Evolutionary conservation across 2,888 invertebrate genomes (phyloP), one percentile per base, ranked within the genome.

Genomic region (Eristalinus aeneus): DNA sequence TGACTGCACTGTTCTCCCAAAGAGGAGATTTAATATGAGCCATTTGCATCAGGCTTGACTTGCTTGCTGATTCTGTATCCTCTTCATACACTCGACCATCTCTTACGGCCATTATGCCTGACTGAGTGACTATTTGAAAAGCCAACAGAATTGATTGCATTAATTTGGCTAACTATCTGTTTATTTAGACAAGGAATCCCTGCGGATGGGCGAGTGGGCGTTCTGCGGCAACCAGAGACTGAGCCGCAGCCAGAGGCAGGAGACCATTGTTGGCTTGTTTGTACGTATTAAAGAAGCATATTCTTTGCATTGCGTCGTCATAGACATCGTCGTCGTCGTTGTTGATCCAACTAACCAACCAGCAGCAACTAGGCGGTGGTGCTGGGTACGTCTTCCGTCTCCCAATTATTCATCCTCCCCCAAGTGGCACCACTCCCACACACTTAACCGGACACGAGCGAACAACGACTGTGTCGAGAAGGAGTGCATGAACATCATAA

Each of bases 361-460:
- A 64, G 60, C 27, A 27, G 27, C 27, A 27, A 27, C 56, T 36
- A 36, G 61, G 46, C 54, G 39, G 16, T 23, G 46, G 27, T 67
- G 61, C 76, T 36, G 68, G 68, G 46, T 64, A 68, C 53, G 63
- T 64, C 76, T 81, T 73, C 61, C 75, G 67, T 80, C 67, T 80
- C 64, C 36, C 80, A 85, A 80, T 85, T 85, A 76, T 81, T 85
- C 80, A 85, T 76, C 63, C 58, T 46, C 16, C 16, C 69, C 46
- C 54, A 34, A 69, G 72, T 73, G 32, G 64, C 54, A 60, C 73
- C 75, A 85, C 85, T 85, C 81, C 85, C 68, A 81, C 72, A 80
- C 80, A 85, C 85, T 85, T 85, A 85, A 85, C 85, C 85, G 85
- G 85, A 85, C 81, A 85, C 76, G 85, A 85, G 77, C 81, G 34